These are phyloP conservation scores for Latheticus oryzae DNA, from an alignment of 2,888 invertebrate species.

Conservation along the genomic window DNA sequence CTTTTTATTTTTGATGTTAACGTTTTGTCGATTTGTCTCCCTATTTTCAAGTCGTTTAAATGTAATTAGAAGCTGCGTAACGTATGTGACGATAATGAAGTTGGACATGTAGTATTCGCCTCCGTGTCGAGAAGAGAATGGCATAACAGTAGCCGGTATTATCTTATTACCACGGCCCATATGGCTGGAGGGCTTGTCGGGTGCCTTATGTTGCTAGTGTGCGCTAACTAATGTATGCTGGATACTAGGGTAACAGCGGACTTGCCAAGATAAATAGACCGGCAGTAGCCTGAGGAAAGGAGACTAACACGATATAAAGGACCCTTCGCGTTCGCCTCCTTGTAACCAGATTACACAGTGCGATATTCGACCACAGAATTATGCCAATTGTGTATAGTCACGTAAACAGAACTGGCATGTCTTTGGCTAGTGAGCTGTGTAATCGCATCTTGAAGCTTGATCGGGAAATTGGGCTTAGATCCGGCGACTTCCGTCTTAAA, in stretches of 20 bases:
- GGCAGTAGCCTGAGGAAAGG: slow-evolving; percentile 62
- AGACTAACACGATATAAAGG: slow-evolving; percentile 65
- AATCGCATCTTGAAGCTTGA: slow-evolving; percentile 41
- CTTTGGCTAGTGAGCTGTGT: slow-evolving; percentile 44
- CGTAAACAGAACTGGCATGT: slow-evolving; percentile 49
- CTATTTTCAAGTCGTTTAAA: no score
- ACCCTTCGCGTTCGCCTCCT: slow-evolving; percentile 56
- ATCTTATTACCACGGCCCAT: slow-evolving; percentile 62
- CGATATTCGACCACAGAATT: slow-evolving; percentile 56
- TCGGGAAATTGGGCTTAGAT: slow-evolving; percentile 36
- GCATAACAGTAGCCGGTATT: slow-evolving; percentile 49
- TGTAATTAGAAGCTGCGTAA: no score
- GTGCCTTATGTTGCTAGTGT: slow-evolving; percentile 62
- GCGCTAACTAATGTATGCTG: slow-evolving; percentile 61
- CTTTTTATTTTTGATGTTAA: no score
- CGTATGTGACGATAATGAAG: slow-evolving; percentile 5
- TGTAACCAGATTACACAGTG: slow-evolving; percentile 62
- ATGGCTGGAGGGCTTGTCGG: slow-evolving; percentile 57
- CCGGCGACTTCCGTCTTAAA: slow-evolving; percentile 41
- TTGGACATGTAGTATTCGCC: slow-evolving; percentile 18
- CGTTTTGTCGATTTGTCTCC: no score
- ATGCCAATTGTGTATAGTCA: slow-evolving; percentile 51
- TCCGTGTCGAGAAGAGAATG: slow-evolving; percentile 23
- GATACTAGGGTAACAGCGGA: slow-evolving; percentile 55
- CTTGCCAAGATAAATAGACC: slow-evolving; percentile 65